Evolutionary conservation across 2,797 vertebrate species (phyloP).

Genomic region (Pachyuromys duprasi): DNA sequence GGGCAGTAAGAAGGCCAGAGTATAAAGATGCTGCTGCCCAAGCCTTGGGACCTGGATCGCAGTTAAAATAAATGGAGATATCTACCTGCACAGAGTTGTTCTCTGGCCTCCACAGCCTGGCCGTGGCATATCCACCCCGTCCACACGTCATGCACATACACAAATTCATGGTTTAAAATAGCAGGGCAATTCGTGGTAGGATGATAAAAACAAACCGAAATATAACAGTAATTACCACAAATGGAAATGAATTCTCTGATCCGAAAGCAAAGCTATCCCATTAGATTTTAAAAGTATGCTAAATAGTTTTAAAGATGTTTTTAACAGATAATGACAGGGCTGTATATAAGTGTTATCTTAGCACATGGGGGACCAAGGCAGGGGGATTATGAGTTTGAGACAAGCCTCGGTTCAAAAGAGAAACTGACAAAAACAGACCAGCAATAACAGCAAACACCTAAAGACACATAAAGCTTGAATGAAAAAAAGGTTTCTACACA

Average conservation of each 20-base stretch:
- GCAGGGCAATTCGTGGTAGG: neutral
- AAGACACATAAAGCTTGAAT: neutral
- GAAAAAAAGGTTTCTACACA: neutral
- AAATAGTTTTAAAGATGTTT: neutral
- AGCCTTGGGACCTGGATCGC: too few relatives aligned
- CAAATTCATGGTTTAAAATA: neutral
- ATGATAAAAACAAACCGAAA: neutral
- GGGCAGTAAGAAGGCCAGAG: neutral
- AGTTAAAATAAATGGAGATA: neutral
- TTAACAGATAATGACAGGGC: neutral
- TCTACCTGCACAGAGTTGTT: neutral
- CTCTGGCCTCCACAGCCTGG: neutral
- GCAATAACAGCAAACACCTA: neutral
- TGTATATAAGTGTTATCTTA: neutral
- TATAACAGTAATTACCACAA: neutral
- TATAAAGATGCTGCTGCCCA: neutral
- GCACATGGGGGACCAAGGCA: neutral
- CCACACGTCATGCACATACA: neutral
- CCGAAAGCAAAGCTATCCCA: conserved; percentile 14
- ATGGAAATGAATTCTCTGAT: neutral
- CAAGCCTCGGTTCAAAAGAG: neutral
- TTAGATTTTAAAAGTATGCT: conserved; percentile 21
- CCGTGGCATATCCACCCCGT: neutral
- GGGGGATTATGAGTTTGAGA: neutral
- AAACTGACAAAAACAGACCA: neutral